Percentiles rank a stretch among this genome's conserved stretches.
These are phyloP conservation scores for Deladenus siricidicola DNA, from an alignment of 2,888 invertebrate genomes.

Conservation along the genomic window DNA sequence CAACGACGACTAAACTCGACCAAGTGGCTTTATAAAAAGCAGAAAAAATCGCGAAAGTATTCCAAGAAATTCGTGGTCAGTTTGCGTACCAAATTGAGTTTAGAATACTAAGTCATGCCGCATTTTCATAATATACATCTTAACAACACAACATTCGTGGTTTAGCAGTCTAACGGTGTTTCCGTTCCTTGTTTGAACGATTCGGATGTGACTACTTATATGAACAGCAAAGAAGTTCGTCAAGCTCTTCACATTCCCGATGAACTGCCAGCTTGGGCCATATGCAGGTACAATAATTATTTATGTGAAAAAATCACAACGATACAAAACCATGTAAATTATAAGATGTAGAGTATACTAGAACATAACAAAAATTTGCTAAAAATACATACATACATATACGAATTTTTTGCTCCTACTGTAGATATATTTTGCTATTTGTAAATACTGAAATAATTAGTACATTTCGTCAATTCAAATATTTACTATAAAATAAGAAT, in stretches of 20 bases:
- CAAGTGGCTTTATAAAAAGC: not conserved
- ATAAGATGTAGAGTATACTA: too few relatives aligned
- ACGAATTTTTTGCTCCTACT: too few relatives aligned
- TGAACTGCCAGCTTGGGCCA: slow-evolving; percentile 13
- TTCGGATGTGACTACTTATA: slow-evolving; percentile 45
- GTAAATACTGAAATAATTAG: too few relatives aligned
- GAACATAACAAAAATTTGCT: not conserved
- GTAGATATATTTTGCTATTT: too few relatives aligned
- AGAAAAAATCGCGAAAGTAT: too few relatives aligned
- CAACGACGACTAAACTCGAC: slow-evolving; percentile 9
- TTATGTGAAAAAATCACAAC: slow-evolving; percentile 27
- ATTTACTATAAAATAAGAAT: not conserved
- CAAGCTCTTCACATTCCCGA: slow-evolving; percentile 17
- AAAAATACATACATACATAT: not conserved
- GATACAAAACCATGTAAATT: too few relatives aligned
- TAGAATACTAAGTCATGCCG: not conserved
- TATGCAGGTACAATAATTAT: slow-evolving; percentile 22
- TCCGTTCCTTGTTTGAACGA: slow-evolving; percentile 52
- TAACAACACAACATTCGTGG: not conserved
- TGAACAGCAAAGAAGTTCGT: slow-evolving; percentile 42
- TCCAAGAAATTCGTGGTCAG: too few relatives aligned
- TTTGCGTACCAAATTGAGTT: not conserved
- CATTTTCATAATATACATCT: not conserved
- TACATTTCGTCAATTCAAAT: not conserved
- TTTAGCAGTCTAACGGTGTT: slow-evolving; percentile 20